A percentile compares a stretch with the other conserved stretches of the same genome.
These are phyloP conservation scores for Polylopha cassiicola DNA, from an alignment of 2,888 invertebrate genomes.

Conservation along the genomic window DNA sequence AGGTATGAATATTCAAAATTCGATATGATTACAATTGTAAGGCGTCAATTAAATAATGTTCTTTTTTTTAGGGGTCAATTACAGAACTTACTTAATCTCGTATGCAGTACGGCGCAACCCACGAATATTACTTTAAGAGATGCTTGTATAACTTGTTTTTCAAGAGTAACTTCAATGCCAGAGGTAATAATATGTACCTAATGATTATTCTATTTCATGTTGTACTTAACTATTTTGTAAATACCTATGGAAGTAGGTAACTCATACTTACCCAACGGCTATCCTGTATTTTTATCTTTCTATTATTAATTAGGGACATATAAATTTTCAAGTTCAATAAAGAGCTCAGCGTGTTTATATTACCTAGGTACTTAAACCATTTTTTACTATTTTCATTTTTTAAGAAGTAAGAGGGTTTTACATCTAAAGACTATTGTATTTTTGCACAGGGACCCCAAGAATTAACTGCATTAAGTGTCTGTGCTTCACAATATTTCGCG, in stretches of 20 bases:
- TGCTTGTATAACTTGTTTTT: constrained; percentile 81
- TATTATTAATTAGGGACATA: too few relatives aligned
- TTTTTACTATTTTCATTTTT: neutral
- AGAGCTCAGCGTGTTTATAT: too few relatives aligned
- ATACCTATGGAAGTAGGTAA: too few relatives aligned
- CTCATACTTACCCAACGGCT: too few relatives aligned
- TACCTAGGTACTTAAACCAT: too few relatives aligned
- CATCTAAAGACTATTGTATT: constrained; percentile 10
- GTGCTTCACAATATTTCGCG: constrained; percentile 73
- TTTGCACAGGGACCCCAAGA: constrained; percentile 72
- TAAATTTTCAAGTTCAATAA: too few relatives aligned
- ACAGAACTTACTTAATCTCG: constrained; percentile 77
- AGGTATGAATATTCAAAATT: too few relatives aligned
- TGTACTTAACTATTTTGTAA: too few relatives aligned
- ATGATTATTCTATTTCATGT: neutral
- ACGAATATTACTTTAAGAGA: constrained; percentile 75
- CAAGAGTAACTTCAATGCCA: constrained; percentile 70
- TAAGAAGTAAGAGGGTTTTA: neutral
- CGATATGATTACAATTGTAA: constrained; percentile 3
- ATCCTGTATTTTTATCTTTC: too few relatives aligned
- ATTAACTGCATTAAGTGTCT: constrained; percentile 68
- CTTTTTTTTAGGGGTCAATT: constrained; percentile 47
- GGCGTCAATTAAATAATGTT: neutral
- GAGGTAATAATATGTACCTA: constrained; percentile 42
- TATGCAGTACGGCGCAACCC: constrained; percentile 81